Evolutionary conservation across 2,113 vertebrate species (phyloP), one percentile per base, ranked within the genome.

Genomic region (Copsychus sechellarum): DNA sequence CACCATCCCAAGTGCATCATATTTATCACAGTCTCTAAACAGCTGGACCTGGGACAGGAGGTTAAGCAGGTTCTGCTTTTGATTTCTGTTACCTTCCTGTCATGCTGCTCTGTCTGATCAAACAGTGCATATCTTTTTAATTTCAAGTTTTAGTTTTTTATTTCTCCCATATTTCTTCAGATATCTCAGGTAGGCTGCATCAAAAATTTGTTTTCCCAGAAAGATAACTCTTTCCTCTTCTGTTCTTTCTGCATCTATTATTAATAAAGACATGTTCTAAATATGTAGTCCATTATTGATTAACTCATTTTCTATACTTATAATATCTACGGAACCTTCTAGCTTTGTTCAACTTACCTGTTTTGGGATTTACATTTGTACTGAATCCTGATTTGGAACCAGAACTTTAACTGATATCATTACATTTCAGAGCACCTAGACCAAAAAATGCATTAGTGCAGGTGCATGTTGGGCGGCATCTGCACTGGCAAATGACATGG

Each of bases 61-160:
- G 11, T 60, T 54, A 84, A 77, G 43, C 15, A 25, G 11, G 65
- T 77, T 90, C 62, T 1, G 2, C 14, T 87, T 87, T 71, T 92
- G 54, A 80, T 87, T 92, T 94, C 43, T 56, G 22, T 72, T 86
- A 58, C 60, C 56, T 74, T 90, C 77, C 56, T 62, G 31, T 81
- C 53, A 56, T 61, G 36, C 8, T 79, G 31, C 33, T 89, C 48
- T 78, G 90, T 93, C 77, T 93, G 85, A 90, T 96, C 54, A 97
- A 74, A 64, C n/a, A 88, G 29, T 47, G 22, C 21, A 73, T 64
- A 78, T 21, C 31, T 22, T 91, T 88, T 71, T 76, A 80, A 92
- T 88, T 81, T 91, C 25, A 93, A 96, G 25, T 9, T 96, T 96
- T 95, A 93, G 74, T 95, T 96, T 87, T 66, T 34, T 58, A 80